Conservation (phyloP, 2,888 invertebrate species). For the Cactoblastis cactorum region DNA sequence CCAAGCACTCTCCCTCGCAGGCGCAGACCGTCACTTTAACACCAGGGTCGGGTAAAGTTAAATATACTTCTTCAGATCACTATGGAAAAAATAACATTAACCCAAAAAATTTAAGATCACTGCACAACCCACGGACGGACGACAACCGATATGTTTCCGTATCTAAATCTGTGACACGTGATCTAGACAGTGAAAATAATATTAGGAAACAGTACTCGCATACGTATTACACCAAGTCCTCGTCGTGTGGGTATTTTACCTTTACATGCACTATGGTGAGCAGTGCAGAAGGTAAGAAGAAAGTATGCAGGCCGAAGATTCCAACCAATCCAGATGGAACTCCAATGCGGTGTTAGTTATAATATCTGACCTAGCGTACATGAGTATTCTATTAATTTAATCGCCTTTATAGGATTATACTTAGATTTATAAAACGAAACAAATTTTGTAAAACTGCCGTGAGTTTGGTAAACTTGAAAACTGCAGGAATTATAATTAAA, state of each 20-base stretch:
- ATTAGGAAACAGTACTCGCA: constrained; percentile 86
- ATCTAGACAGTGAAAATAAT: constrained; percentile 80
- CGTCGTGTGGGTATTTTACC: constrained; percentile 92
- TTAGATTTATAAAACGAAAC: no score
- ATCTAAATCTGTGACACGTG: constrained; percentile 89
- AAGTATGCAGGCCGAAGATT: constrained; percentile 89
- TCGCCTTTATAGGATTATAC: no score
- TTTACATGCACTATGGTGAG: constrained; percentile 91
- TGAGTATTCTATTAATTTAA: constrained; percentile 4
- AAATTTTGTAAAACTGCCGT: no score
- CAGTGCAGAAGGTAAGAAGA: constrained; percentile 86
- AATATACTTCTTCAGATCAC: constrained; percentile 47
- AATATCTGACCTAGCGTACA: constrained; percentile 7
- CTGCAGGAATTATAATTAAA: no score
- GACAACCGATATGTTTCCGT: constrained; percentile 86
- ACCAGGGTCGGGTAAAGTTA: constrained; percentile 71
- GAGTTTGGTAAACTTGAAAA: no score
- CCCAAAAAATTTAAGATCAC: constrained; percentile 58
- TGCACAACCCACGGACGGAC: constrained; percentile 53
- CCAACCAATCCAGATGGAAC: constrained; percentile 88
- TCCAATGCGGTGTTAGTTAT: constrained; percentile 78
- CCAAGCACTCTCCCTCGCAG: constrained; percentile 81
- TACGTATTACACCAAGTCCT: constrained; percentile 91
- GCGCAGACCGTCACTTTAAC: constrained; percentile 81
- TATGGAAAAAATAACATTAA: constrained; percentile 45